A percentile compares a stretch with the other conserved stretches of the same genome.
Evolutionary conservation across 2,113 vertebrate genomes (phyloP).

Genomic region (Malurus cyaneus): DNA sequence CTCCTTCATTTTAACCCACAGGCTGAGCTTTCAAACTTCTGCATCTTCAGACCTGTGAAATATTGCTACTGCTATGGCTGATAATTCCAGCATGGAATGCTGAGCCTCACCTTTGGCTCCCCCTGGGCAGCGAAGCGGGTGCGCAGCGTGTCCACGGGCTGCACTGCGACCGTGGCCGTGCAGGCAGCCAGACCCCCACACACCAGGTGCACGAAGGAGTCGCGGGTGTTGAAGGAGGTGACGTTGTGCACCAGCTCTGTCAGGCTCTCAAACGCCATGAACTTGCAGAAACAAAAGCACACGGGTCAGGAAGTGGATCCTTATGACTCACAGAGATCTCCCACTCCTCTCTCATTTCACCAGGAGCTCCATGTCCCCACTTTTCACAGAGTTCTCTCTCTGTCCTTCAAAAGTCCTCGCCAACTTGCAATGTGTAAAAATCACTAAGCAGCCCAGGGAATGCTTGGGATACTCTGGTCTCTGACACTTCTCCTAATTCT

Average conservation of each 20-base stretch:
- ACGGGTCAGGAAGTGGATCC: neutral
- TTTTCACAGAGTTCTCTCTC: neutral
- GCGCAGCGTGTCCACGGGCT: slow-evolving; percentile 91
- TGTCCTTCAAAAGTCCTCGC: neutral
- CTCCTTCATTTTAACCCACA: neutral
- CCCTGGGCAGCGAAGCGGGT: slow-evolving; percentile 96
- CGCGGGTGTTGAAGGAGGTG: slow-evolving; percentile 68
- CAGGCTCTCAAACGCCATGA: slow-evolving; percentile 86
- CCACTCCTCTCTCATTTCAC: neutral
- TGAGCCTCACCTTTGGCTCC: slow-evolving; percentile 86
- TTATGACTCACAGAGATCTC: neutral
- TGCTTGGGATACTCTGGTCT: neutral
- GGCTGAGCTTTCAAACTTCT: neutral
- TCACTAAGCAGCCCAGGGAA: neutral
- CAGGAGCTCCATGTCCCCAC: neutral
- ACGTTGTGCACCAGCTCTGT: slow-evolving; percentile 81
- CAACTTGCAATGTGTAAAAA: neutral
- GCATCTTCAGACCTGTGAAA: neutral
- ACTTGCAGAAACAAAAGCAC: slow-evolving; percentile 71
- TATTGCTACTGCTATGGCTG: fast-evolving
- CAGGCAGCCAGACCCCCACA: slow-evolving; percentile 90
- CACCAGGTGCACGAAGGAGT: slow-evolving; percentile 82
- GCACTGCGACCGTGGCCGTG: slow-evolving; percentile 82
- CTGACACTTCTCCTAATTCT: neutral
- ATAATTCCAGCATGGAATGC: fast-evolving